Conservation (phyloP, 2,113 vertebrate genomes). For the Taxidea taxus region DNA sequence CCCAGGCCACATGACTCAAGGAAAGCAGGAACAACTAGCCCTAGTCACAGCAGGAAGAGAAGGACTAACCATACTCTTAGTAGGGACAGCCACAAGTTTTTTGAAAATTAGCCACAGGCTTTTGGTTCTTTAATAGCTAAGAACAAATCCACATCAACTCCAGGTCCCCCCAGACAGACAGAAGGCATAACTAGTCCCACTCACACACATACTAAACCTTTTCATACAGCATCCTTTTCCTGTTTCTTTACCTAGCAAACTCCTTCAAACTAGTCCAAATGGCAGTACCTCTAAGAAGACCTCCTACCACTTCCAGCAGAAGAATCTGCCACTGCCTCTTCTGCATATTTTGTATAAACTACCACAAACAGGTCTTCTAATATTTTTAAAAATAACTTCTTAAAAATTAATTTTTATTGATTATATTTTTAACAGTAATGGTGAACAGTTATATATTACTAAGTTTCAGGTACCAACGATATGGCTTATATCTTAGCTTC, state of each 20-base stretch:
- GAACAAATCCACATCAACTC: not conserved
- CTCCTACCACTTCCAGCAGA: not conserved
- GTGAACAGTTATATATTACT: not conserved
- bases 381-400: not conserved
- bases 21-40: not conserved
- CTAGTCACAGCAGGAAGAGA: not conserved
- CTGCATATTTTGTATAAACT: not conserved
- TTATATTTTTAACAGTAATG: not conserved
- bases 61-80: not conserved
- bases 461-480: not conserved
- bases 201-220: not conserved
- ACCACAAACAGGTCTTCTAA: not conserved
- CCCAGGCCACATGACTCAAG: not conserved
- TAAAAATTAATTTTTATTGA: not conserved
- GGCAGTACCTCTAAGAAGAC: not conserved
- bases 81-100: not conserved
- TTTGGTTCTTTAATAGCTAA: not conserved
- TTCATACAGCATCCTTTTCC: not conserved
- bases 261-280: not conserved
- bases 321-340: not conserved
- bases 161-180: not conserved
- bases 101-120: not conserved
- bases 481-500: not conserved
- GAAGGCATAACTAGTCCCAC: not conserved
- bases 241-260: not conserved